phyloP scores from a whole-genome alignment of 2,888 invertebrate species.

The Lycocerus yunnanus region DNA sequence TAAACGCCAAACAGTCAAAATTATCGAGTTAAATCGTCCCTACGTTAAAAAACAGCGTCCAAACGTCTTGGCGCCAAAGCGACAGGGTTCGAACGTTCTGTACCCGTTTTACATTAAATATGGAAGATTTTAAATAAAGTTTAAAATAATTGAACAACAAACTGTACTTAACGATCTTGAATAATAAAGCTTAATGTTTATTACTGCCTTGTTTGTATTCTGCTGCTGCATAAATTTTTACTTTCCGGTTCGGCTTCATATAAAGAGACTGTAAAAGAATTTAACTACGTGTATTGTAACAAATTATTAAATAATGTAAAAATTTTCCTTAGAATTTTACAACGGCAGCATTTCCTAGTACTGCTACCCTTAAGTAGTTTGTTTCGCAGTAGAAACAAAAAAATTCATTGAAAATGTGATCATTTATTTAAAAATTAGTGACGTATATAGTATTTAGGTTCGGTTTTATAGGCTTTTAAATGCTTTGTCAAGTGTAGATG shows the following conservation, averaged over 20 bases:
- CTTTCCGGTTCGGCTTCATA: too few species aligned
- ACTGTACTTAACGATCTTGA: background rate
- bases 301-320: background rate
- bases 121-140: background rate
- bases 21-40: too few species aligned
- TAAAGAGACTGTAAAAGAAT: too few species aligned
- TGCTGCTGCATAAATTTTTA: too few species aligned
- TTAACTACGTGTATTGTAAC: too few species aligned
- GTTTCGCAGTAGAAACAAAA: background rate
- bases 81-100: background rate
- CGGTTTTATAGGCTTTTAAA: background rate
- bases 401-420: background rate
- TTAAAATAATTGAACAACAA: background rate
- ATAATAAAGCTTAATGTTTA: background rate
- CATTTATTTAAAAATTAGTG: background rate
- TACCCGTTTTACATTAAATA: background rate
- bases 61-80: background rate
- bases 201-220: too few species aligned
- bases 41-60: too few species aligned
- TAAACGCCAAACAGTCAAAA: too few species aligned
- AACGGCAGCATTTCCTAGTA: background rate
- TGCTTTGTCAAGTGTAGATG: conserved; percentile 12
- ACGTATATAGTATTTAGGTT: background rate
- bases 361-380: too few species aligned
- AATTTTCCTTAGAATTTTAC: background rate